Evolutionary conservation across 2,797 vertebrate genomes (phyloP), one percentile per base, ranked within the genome.

Genomic region (Rhinophrynus dorsalis): DNA sequence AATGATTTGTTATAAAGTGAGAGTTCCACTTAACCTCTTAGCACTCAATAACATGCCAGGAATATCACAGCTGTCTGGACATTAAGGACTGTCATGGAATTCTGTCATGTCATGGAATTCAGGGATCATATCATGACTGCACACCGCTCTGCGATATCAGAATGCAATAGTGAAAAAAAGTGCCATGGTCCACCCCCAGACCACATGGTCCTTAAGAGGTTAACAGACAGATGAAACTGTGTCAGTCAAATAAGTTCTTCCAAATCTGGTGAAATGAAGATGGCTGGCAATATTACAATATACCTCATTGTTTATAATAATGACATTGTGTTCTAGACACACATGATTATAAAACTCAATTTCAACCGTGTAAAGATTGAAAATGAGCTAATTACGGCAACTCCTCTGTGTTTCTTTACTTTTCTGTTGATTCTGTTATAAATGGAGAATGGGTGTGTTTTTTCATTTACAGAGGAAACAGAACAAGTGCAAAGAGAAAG

Each of bases 301-400:
- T 7, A 61, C 57, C 26, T 68, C 11, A 42, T 38, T 55, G 35
- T 62, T 37, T 45, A 3, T 63, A 63, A 56, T 48, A 55, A 54
- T 70, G 38, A 56, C 68, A 63, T 30, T 71, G 40, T 71, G 40
- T 71, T 63, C 68, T 42, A 56, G 30, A 48, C 59, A 40, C 11
- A 37, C 40, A 48, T 55, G 40, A 57, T 71, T 63, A 71, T 38
- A 45, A 13, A 48, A 21, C 11, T 72, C 42, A 32, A 21, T 50
- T 40, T 42, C 8, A 57, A 21, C 44, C 30, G 60, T 64, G 60
- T 40, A 64, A 55, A 38, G 51, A 17, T 38, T 64, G 15, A 10
- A 72, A 64, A 64, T 64, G 9, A 58, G 52, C 44, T 58, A 48
- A 57, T 71, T 71, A 64, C 24, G 18, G 30, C 26, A 57, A 21